Evolutionary conservation across 2,888 invertebrate species (phyloP).

Genomic region (Himalopsyche kuldschensis): DNA sequence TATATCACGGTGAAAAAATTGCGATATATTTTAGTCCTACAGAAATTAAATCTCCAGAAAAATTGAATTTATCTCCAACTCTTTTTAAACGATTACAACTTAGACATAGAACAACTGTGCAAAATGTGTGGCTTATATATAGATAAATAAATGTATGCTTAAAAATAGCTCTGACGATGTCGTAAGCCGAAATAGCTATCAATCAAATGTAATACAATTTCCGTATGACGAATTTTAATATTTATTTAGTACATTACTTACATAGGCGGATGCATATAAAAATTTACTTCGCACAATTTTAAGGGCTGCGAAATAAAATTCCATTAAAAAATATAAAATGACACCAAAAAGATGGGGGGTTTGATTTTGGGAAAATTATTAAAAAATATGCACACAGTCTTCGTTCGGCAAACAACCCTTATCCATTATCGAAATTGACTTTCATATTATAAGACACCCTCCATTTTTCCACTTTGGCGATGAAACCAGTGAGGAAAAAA

Average conservation of each 20-base stretch:
- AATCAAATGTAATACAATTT: no score
- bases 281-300: not conserved
- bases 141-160: no score
- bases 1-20: no score
- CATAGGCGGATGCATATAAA: not conserved
- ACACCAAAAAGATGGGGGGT: not conserved
- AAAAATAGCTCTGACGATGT: no score
- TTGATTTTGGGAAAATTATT: constrained; percentile 23
- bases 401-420: constrained; percentile 36
- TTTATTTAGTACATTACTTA: not conserved
- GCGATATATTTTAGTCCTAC: no score
- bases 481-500: not conserved
- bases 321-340: constrained; percentile 11
- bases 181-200: no score
- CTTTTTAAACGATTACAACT: no score
- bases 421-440: constrained; percentile 39
- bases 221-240: no score
- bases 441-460: constrained; percentile 18
- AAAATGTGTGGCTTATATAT: no score
- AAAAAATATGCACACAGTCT: constrained; percentile 26
- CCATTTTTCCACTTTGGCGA: not conserved
- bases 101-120: no score
- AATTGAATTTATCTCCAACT: no score
- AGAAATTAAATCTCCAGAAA: no score
- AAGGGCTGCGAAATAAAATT: not conserved